phyloP scores from a whole-genome alignment of 1,140 invertebrate genomes.

The Scaptomyza montana region DNA sequence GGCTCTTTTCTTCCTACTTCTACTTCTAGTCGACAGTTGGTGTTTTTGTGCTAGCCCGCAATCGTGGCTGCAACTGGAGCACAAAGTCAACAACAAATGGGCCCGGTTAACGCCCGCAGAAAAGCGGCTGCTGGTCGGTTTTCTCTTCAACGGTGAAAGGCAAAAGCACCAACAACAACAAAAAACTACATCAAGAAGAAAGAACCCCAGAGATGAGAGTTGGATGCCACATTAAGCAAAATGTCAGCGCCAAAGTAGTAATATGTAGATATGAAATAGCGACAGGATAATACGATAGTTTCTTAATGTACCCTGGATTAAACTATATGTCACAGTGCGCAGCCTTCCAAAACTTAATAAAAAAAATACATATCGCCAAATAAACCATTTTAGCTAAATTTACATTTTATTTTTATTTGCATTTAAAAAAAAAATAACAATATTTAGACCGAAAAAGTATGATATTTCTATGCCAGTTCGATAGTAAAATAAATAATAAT shows the following conservation, averaged over 20 bases:
- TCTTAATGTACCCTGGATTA: background rate
- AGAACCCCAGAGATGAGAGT: background rate
- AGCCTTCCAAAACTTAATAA: no score
- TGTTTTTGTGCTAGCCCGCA: conserved; percentile 38
- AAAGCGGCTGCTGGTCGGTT: conserved; percentile 42
- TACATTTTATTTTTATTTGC: no score
- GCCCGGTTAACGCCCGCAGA: conserved; percentile 74
- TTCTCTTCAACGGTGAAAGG: conserved; percentile 12
- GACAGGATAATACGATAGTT: conserved; percentile 13
- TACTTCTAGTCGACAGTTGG: background rate
- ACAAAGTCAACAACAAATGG: conserved; percentile 76
- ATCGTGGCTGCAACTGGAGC: conserved; percentile 67
- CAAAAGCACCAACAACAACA: conserved; percentile 31
- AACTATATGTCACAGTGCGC: conserved; percentile 5
- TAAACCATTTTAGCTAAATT: no score
- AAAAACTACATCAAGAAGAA: conserved; percentile 12
- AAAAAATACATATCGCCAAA: no score
- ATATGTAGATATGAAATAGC: background rate
- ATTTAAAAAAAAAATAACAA: no score
- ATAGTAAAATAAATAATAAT: no score
- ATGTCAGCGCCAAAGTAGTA: conserved; percentile 11
- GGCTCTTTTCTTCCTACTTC: background rate
- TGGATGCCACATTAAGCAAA: conserved; percentile 10
- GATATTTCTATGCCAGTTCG: no score
- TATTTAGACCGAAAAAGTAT: no score